These are phyloP conservation scores for Ictidomys tridecemlineatus DNA, from an alignment of 2,113 vertebrate species.

Conservation along the genomic window DNA sequence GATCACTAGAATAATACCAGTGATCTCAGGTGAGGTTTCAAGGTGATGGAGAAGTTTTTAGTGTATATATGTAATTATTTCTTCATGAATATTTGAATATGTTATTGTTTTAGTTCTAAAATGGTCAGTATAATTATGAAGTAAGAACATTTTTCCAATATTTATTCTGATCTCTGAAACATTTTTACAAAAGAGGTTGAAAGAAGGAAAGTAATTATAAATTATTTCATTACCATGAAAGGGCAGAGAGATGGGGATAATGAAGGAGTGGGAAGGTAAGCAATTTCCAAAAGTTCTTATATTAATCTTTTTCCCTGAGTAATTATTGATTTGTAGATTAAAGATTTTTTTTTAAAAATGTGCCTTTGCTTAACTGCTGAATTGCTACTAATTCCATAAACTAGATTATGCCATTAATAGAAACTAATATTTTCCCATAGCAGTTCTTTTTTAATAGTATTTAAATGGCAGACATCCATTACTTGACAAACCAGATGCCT, in stretches of 20 bases:
- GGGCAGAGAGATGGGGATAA: not conserved
- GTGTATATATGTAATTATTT: not conserved
- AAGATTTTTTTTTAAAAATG: slow-evolving; percentile 44
- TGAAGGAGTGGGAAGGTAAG: not conserved
- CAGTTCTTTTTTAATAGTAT: slow-evolving; percentile 20
- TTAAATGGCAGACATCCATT: slow-evolving; percentile 46
- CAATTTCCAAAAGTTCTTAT: slow-evolving; percentile 44
- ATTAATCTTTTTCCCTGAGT: not conserved
- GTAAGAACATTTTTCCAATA: not conserved
- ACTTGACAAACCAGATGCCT: slow-evolving; percentile 36
- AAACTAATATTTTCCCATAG: slow-evolving; percentile 57
- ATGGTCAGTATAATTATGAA: not conserved
- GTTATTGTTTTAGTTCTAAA: not conserved
- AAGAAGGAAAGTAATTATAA: not conserved
- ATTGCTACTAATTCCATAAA: slow-evolving; percentile 60
- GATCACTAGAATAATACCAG: not conserved
- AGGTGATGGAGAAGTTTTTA: not conserved
- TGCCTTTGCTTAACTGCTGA: not conserved
- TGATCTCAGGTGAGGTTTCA: not conserved
- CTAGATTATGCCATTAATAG: not conserved
- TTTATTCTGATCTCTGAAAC: not conserved
- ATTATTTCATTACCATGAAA: not conserved
- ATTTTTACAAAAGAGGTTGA: not conserved
- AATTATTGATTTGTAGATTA: slow-evolving; percentile 24
- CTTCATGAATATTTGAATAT: not conserved